Evolutionary conservation across 2,113 vertebrate genomes (phyloP), one percentile per base, ranked within the genome.

Genomic region (Anguilla japonica): DNA sequence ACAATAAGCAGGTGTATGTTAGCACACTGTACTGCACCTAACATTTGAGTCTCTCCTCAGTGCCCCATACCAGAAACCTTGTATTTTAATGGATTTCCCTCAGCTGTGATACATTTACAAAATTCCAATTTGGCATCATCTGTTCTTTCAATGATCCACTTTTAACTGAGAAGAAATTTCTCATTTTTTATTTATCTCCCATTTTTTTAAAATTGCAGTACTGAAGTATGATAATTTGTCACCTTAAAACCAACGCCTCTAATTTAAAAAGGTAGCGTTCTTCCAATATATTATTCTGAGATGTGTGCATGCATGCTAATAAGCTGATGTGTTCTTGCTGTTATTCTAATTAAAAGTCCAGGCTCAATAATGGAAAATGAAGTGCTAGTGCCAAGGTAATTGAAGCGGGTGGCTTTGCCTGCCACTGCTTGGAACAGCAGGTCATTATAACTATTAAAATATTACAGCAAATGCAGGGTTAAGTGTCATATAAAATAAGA

Each of bases 271-370:
- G n/a, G 46, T 85, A 92, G 88, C 88, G 91, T 92, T 89, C 86
- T 86, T 89, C 84, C 89, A 89, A 87, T 89, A 84, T 85, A 91
- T 92, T 88, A 89, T 92, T 92, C 85, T 56, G 86, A 88, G 79
- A 81, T 41, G 75, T 91, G 89, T 87, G 87, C 53, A 79, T 53
- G 94, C 91, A 93, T 94, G 90, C 90, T 93, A 93, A 95, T 93
- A 89, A 93, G 91, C 90, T 91, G 87, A 89, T 93, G 91, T 89
- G 90, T 91, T 84, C 89, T 91, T 82, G 82, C 90, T 89, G 90
- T 92, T 89, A 85, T 84, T 86, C 88, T 90, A 94, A 93, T 94
- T 93, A 95, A 90, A 88, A 92, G 86, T 43, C 87, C 87, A 89
- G 87, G 86, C 60, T 89, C 86, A 26, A 86, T 94, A 93, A 93